Evolutionary conservation across 2,797 vertebrate genomes (phyloP), one percentile per base, ranked within the genome.

Genomic region (Microhierax caerulescens): DNA sequence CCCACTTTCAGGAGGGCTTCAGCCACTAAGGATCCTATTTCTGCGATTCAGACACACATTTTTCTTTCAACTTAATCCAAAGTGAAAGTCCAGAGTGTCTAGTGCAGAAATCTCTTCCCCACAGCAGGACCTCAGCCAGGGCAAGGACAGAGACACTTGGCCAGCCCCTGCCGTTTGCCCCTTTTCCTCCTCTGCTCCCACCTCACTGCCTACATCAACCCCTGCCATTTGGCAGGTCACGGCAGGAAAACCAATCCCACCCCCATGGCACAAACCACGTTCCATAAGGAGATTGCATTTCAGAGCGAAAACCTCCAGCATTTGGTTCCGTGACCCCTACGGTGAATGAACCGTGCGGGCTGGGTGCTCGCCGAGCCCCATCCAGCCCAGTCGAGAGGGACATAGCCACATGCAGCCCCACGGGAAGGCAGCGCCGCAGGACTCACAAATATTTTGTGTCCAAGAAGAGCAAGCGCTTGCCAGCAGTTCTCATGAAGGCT

Each of bases 331-430:
- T 59, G 37, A 53, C 39, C 37, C 37, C 53, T 17, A 2, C 0
- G 0, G 68, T 3, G 30, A 54, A 36, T 14, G n/a, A 45, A 22
- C 1, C 0, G 0, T 2, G 10, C 3, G 28, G 74, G 83, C 65
- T 34, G 24, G 63, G 74, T 8, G 36, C 30, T 27, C 19, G 2
- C 2, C 41, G 67, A 68, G 37, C 57, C 37, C 24, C 19, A 0
- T 41, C 48, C 85, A 47, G 74, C 75, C 50, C 70, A 8, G 65
- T 10, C 10, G 34, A 37, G 11, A 34, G 36, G 75, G 50, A 28
- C 3, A 2, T 10, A n/a, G 27, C 85, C 83, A 59, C 13, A 2
- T 2, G 2, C 47, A 51, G 27, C 48, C 57, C 76, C 21, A 1
- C 1, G 12, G 59, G 23, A 79, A 30, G 57, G 59, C 85, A 60